phyloP scores from a whole-genome alignment of 2,888 invertebrate species.

The Leistus spinibarbis region DNA sequence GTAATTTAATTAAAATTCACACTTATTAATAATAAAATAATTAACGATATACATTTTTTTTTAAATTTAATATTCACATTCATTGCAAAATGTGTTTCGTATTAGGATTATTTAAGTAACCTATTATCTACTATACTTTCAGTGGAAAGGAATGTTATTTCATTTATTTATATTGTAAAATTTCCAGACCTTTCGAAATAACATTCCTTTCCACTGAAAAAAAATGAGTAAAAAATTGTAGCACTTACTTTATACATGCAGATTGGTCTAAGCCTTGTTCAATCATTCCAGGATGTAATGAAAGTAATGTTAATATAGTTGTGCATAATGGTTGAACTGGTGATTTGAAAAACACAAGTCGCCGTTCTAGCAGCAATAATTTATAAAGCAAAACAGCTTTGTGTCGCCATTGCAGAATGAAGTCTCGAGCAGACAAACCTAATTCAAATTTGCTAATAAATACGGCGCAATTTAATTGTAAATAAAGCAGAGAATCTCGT shows the following conservation, averaged over 20 bases:
- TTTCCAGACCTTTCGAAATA: too few species aligned
- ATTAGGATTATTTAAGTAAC: too few species aligned
- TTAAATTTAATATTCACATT: too few species aligned
- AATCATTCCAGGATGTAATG: slow-evolving; percentile 87
- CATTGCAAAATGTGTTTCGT: too few species aligned
- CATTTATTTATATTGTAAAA: too few species aligned
- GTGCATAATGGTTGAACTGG: slow-evolving; percentile 90
- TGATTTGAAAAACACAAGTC: slow-evolving; percentile 90
- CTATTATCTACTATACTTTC: too few species aligned
- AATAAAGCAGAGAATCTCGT: slow-evolving; percentile 47
- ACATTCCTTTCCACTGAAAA: too few species aligned
- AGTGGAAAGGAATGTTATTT: too few species aligned
- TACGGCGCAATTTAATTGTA: neutral
- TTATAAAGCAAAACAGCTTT: slow-evolving; percentile 93
- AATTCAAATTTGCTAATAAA: slow-evolving; percentile 33
- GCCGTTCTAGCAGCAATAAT: slow-evolving; percentile 83
- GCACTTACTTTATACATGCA: slow-evolving; percentile 75
- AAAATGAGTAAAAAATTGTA: neutral
- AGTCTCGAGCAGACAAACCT: slow-evolving; percentile 83
- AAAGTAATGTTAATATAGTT: slow-evolving; percentile 84
- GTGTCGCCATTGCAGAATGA: slow-evolving; percentile 86
- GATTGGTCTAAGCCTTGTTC: slow-evolving; percentile 83
- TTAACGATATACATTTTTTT: too few species aligned
- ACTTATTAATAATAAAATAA: too few species aligned
- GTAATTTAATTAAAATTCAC: too few species aligned